Evolutionary conservation across 1,140 invertebrate genomes (phyloP).

Genomic region (Hermatobates lingyangjiaoensis): DNA sequence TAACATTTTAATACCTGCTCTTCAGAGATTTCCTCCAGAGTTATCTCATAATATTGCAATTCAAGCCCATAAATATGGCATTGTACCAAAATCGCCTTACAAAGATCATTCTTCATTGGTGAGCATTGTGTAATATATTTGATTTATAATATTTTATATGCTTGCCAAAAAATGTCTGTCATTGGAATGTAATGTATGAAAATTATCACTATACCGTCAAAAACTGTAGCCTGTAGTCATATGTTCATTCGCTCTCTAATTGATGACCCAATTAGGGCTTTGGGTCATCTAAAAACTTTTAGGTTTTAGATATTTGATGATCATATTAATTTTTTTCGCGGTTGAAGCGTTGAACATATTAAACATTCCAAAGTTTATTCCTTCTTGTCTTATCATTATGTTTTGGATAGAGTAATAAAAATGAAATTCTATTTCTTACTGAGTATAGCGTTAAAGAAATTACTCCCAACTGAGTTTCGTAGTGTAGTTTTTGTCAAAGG

Average conservation of each 20-base stretch:
- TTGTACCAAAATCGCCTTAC: slow-evolving; percentile 37
- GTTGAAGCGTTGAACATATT: too few species aligned
- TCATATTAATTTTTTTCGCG: too few species aligned
- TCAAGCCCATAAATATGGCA: slow-evolving; percentile 46
- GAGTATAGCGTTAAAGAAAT: too few species aligned
- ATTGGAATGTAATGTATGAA: neutral
- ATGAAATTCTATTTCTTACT: too few species aligned
- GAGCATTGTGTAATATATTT: slow-evolving; percentile 19
- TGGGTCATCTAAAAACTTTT: neutral
- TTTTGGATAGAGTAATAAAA: too few species aligned
- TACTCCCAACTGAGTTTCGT: too few species aligned
- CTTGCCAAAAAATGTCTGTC: neutral
- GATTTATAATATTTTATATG: neutral
- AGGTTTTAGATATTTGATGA: neutral
- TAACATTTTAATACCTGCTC: slow-evolving; percentile 45
- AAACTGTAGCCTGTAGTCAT: neutral
- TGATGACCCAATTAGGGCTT: neutral
- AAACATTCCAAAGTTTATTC: too few species aligned
- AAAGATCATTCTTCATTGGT: slow-evolving; percentile 41
- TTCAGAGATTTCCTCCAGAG: slow-evolving; percentile 51
- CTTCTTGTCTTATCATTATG: too few species aligned
- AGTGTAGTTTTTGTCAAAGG: too few species aligned
- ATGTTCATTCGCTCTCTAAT: neutral
- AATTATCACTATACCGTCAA: neutral
- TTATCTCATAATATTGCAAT: slow-evolving; percentile 58